These are phyloP conservation scores for Percina caprodes DNA, from an alignment of 2,113 vertebrate species.

Conservation along the genomic window DNA sequence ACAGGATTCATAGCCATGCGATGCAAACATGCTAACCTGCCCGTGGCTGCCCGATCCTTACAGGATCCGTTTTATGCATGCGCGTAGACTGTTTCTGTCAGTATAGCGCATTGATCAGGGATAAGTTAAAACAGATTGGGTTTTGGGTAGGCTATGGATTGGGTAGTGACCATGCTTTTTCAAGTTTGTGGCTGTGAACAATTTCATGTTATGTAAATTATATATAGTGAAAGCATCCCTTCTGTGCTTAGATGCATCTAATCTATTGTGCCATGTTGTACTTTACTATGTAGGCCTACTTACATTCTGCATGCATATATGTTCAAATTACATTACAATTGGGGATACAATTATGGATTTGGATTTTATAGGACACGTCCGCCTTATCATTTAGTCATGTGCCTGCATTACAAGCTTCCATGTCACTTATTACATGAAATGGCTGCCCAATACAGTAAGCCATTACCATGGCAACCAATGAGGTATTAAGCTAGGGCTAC, in stretches of 20 bases:
- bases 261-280: background rate
- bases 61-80: too few relatives aligned
- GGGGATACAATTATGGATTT: slow-evolving; percentile 6
- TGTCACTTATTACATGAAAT: slow-evolving; percentile 34
- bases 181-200: background rate
- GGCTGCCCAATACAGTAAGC: slow-evolving; percentile 15
- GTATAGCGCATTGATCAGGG: too few relatives aligned
- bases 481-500: slow-evolving; percentile 5
- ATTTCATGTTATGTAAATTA: background rate
- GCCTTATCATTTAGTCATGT: slow-evolving; percentile 20
- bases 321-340: slow-evolving; percentile 9
- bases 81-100: too few relatives aligned
- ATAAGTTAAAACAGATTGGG: too few relatives aligned
- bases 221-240: background rate
- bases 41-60: too few relatives aligned
- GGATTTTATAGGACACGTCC: background rate
- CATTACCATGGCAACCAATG: slow-evolving; percentile 46
- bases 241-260: background rate
- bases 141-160: too few relatives aligned
- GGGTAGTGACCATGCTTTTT: background rate
- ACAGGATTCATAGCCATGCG: too few relatives aligned
- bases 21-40: too few relatives aligned
- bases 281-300: background rate
- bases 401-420: background rate
- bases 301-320: background rate